Percentiles rank a stretch among this genome's conserved stretches.
phyloP scores from a whole-genome alignment of 2,113 vertebrate species.

The Larimichthys crocea region DNA sequence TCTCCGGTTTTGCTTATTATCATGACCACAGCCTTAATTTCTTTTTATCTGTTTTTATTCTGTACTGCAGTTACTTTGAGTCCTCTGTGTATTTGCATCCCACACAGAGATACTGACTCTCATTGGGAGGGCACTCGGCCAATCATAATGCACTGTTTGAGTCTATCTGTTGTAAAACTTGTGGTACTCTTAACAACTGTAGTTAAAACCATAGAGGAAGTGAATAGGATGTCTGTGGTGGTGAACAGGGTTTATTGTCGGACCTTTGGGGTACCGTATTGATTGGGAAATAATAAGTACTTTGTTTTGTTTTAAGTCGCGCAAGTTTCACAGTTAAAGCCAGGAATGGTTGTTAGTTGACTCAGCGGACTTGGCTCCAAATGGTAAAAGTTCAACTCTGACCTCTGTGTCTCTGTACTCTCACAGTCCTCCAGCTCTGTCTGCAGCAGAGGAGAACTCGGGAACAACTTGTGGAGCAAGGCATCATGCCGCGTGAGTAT shows the following conservation, averaged over 20 bases:
- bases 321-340: constrained; percentile 47
- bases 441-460: constrained; percentile 95
- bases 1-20: constrained; percentile 19
- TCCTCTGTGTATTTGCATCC: constrained; percentile 51
- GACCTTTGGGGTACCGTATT: constrained; percentile 17
- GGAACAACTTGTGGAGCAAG: constrained; percentile 96
- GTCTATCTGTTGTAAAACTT: constrained; percentile 38
- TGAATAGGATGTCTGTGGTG: constrained; percentile 66
- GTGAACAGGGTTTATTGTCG: constrained; percentile 34
- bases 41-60: constrained; percentile 40
- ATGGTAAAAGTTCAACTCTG: constrained; percentile 36
- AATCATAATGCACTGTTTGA: constrained; percentile 19
- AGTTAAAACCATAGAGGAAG: constrained; percentile 69
- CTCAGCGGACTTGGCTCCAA: constrained; percentile 34
- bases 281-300: constrained; percentile 56
- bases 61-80: constrained; percentile 25
- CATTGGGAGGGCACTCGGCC: constrained; percentile 14
- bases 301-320: constrained; percentile 58
- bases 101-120: constrained; percentile 38
- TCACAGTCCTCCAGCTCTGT: constrained; percentile 93
- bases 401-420: constrained; percentile 68
- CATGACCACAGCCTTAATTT: constrained; percentile 30
- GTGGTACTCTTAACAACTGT: constrained; percentile 38
- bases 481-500: constrained; percentile 98
- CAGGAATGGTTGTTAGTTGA: constrained; percentile 45